Base-by-base conservation (phyloP, 2,113 vertebrate species). In the Orientallactaga bullata region DNA sequence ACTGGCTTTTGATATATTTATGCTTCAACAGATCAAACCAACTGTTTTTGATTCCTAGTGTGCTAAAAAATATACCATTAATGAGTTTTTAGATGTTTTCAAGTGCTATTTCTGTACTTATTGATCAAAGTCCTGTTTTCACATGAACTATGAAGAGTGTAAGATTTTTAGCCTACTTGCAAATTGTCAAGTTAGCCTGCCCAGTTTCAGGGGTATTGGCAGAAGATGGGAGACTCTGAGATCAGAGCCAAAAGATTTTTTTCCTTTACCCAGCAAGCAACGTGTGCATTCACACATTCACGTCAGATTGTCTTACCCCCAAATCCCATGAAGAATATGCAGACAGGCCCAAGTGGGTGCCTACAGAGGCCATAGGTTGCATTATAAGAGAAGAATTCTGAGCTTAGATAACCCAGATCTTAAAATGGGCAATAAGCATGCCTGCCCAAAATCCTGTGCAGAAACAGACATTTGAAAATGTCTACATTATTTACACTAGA, bases 81-180 rank as follows among this genome's bases (percentile, higher is more conserved):
- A 84, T 68, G 24, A 73, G 60, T 85, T 90, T 90, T 88, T 90
- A 20, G 39, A 72, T 77, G 71, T 88, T 82, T 28, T 4, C 80
- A 68, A 93, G 51, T 88, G 72, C 21, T 88, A 7, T 92, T 94
- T 90, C 61, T 81, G 10, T 13, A 79, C 47, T 11, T 76, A 71
- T 80, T 35, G 47, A 77, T 77, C 35, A 47, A 61, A 68, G n/a
- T 71, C 68, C 42, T 47, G 42, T 47, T 47, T 47, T 47, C 5
- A 47, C 42, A 81, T 60, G 61, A 90, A 88, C 28, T 51, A 32
- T 28, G 42, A 85, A 76, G 51, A 77, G 5, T 65, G 0, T 90
- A 28, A 68, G 26, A 73, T 77, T 8, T 85, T 90, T 80, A 68
- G 32, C 28, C 72, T 82, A 32, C 32, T 18, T 80, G n/a, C 32